Base-by-base conservation (phyloP, 2,797 vertebrate species). In the Sitta carolinensis region DNA sequence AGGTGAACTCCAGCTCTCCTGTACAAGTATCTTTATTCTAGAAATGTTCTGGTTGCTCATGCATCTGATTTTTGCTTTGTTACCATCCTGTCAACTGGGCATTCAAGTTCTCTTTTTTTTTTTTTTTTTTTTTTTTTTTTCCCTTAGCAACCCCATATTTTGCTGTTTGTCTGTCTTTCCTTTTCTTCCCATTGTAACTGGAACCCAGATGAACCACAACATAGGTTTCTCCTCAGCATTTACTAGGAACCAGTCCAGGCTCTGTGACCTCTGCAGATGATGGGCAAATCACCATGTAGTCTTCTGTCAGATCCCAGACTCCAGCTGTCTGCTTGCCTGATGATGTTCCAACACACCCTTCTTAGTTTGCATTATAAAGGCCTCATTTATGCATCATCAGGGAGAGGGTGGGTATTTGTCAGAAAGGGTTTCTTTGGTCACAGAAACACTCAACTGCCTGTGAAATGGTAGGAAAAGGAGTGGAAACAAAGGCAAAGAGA, bases 281-380 rank as follows among this genome's bases (percentile, higher is more conserved):
- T 3, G 23, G 89, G 40, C 84, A 84, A 78, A 91, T 82, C 67
- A 84, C 87, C 84, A 51, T 76, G 84, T 91, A 70, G 84, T 91
- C 67, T 73, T 89, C 77, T 82, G 87, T 92, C 87, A 87, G 67
- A 87, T 87, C 55, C 22, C 78, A 89, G 55, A 42, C 82, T 92
- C 78, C 67, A 91, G 70, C 84, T 89, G 89, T 78, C 90, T 89
- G 51, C 89, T 76, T 90, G 51, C 90, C 69, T 90, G 66, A 57
- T 94, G 80, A 47, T 95, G 72, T 43, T 91, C 69, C 58, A 94
- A 47, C 42, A 57, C 50, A 43, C 58, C n/a, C 63, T 34, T 90
- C 87, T 45, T 40, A 81, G 77, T 87, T 92, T 84, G 66, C 74
- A 43, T 89, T 78, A 29, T 69, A 90, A 84, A 43, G 26, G 75